phyloP scores from a whole-genome alignment of 1,140 invertebrate genomes.

The Zaprionus taronus region DNA sequence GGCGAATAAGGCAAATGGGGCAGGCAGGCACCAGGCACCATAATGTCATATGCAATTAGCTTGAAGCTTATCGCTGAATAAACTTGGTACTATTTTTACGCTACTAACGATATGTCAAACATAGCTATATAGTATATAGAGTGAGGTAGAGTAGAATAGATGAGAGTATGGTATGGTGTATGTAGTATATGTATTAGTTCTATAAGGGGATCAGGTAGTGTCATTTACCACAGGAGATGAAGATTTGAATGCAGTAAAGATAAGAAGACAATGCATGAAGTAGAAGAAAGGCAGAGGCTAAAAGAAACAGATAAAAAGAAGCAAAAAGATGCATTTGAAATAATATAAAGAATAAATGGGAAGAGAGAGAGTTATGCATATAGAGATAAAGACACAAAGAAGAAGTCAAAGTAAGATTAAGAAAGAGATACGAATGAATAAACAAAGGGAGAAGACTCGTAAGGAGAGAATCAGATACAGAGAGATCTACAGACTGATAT shows the following conservation, averaged over 20 bases:
- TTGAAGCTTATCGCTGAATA: constrained; percentile 24
- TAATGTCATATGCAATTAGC: constrained; percentile 43
- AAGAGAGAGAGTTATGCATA: too few relatives aligned
- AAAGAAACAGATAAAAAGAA: background rate
- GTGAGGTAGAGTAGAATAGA: background rate
- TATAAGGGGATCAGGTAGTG: background rate
- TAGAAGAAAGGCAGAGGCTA: background rate
- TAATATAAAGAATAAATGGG: too few relatives aligned
- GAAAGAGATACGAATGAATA: too few relatives aligned
- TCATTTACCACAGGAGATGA: background rate
- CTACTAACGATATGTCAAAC: constrained; percentile 14
- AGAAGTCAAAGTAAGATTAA: too few relatives aligned
- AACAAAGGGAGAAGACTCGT: too few relatives aligned
- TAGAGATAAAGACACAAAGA: too few relatives aligned
- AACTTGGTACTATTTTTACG: constrained; percentile 1
- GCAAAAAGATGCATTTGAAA: background rate
- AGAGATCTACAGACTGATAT: background rate
- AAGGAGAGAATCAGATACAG: background rate
- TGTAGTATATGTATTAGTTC: too few relatives aligned
- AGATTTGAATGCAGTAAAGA: background rate
- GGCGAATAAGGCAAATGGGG: too few relatives aligned
- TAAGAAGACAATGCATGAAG: background rate
- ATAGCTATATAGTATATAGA: background rate
- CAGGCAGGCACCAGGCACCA: background rate
- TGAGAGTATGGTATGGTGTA: background rate